These are phyloP conservation scores for Tetraodon nigroviridis DNA, from an alignment of 2,113 vertebrate genomes.

Conservation along the genomic window DNA sequence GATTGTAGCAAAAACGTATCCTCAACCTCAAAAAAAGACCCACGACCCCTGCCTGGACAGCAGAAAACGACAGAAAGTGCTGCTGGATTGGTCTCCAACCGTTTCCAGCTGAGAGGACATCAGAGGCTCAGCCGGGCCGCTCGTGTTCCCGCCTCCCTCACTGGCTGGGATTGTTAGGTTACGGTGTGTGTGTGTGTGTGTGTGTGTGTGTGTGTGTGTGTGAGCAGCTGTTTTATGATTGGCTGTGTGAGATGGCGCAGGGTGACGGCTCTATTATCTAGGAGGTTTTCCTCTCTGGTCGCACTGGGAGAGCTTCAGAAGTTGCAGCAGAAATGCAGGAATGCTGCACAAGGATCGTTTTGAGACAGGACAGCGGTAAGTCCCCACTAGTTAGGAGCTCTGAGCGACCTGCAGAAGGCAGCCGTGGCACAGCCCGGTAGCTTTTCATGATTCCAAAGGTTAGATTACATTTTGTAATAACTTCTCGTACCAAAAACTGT, in stretches of 20 bases:
- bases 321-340: background rate
- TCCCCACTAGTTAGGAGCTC: background rate
- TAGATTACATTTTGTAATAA: no score
- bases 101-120: conserved; percentile 43
- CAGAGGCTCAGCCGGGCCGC: conserved; percentile 36
- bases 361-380: conserved; percentile 33
- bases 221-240: conserved; percentile 34
- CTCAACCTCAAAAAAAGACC: no score
- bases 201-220: background rate
- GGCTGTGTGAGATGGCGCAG: conserved; percentile 43
- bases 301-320: conserved; percentile 15
- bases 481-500: no score
- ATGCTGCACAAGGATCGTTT: background rate
- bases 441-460: no score
- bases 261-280: conserved; percentile 53
- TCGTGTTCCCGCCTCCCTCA: conserved; percentile 64
- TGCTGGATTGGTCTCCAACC: conserved; percentile 4
- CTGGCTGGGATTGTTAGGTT: conserved; percentile 63
- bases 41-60: background rate
- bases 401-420: no score
- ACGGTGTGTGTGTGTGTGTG: conserved; percentile 35
- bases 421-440: no score
- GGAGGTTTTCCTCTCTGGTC: conserved; percentile 26
- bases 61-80: background rate
- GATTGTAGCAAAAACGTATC: no score